These are phyloP conservation scores for Vanessa atalanta DNA, from an alignment of 1,140 invertebrate species.

Conservation along the genomic window DNA sequence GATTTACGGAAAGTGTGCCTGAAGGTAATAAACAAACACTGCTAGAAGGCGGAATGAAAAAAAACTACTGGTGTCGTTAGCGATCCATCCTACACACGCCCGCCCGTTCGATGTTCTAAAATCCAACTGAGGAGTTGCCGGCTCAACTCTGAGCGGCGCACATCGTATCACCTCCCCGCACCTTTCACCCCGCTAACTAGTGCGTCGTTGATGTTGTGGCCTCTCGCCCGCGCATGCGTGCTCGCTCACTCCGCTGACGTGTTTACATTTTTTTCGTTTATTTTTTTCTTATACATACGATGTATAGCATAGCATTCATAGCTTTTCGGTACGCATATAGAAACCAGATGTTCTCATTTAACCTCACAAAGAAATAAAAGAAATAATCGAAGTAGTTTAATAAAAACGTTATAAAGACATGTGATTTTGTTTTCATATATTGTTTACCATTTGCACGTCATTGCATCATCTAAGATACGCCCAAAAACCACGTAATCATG, in stretches of 20 bases:
- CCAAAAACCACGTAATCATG: slow-evolving; percentile 14
- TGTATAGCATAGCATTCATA: slow-evolving; percentile 36
- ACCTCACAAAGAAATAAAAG: slow-evolving; percentile 25
- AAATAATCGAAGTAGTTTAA: slow-evolving; percentile 9
- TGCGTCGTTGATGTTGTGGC: slow-evolving; percentile 60
- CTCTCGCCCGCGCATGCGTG: slow-evolving; percentile 69
- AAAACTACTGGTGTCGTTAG: slow-evolving; percentile 75
- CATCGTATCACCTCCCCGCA: slow-evolving; percentile 37
- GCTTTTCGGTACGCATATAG: slow-evolving; percentile 31
- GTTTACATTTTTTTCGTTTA: slow-evolving; percentile 76
- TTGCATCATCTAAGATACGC: slow-evolving; percentile 46
- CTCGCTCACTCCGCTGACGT: slow-evolving; percentile 73
- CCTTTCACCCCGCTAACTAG: slow-evolving; percentile 35
- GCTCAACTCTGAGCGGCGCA: slow-evolving; percentile 53
- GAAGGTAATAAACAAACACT: slow-evolving; percentile 80
- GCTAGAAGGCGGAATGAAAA: slow-evolving; percentile 76
- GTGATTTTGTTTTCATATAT: slow-evolving; percentile 31
- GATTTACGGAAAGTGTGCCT: slow-evolving; percentile 74
- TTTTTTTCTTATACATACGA: slow-evolving; percentile 49
- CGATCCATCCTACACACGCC: slow-evolving; percentile 80
- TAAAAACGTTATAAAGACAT: slow-evolving; percentile 16
- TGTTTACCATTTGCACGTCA: slow-evolving; percentile 41
- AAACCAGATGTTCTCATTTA: slow-evolving; percentile 41
- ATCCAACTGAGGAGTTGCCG: slow-evolving; percentile 76
- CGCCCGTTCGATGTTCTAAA: slow-evolving; percentile 80